Evolutionary conservation across 2,797 vertebrate genomes (phyloP).

Genomic region (Sebastes itinus): DNA sequence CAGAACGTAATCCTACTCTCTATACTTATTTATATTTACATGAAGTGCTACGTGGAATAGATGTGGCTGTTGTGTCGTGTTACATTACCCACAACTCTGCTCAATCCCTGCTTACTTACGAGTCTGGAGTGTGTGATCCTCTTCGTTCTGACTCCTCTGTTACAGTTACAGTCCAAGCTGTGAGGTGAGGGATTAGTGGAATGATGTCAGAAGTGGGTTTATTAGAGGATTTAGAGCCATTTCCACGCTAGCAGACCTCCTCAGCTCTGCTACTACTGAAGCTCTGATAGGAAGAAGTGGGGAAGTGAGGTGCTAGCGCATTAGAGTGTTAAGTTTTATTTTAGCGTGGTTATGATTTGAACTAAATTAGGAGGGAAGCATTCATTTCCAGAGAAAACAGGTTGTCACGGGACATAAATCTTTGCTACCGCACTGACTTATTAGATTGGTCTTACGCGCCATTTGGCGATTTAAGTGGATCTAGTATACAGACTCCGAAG

Average conservation of each 20-base stretch:
- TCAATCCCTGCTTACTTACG: conserved; percentile 4
- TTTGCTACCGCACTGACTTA: conserved; percentile 18
- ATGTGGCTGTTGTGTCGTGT: not conserved
- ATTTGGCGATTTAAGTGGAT: conserved; percentile 20
- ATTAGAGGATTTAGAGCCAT: conserved; percentile 73
- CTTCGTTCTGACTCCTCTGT: conserved; percentile 42
- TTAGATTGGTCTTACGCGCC: conserved; percentile 4
- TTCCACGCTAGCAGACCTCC: conserved; percentile 53
- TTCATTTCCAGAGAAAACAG: conserved; percentile 34
- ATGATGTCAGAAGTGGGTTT: conserved; percentile 68
- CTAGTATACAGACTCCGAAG: conserved; percentile 1
- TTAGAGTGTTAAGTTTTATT: conserved; percentile 15
- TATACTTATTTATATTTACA: not conserved
- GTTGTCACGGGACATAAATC: conserved; percentile 29
- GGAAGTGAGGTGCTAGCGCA: conserved; percentile 16
- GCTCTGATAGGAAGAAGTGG: conserved; percentile 28
- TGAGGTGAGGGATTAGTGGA: conserved; percentile 69
- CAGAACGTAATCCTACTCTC: not conserved
- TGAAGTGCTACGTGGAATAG: not conserved
- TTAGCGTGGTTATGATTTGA: conserved; percentile 11
- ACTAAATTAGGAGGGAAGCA: conserved; percentile 19
- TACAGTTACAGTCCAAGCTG: conserved; percentile 47
- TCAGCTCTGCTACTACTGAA: conserved; percentile 10
- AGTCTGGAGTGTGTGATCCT: conserved; percentile 38
- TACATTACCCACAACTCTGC: conserved; percentile 26